A percentile compares a stretch with the other conserved stretches of the same genome.
Conservation (phyloP, 2,113 vertebrate genomes). For the Willisornis vidua region DNA sequence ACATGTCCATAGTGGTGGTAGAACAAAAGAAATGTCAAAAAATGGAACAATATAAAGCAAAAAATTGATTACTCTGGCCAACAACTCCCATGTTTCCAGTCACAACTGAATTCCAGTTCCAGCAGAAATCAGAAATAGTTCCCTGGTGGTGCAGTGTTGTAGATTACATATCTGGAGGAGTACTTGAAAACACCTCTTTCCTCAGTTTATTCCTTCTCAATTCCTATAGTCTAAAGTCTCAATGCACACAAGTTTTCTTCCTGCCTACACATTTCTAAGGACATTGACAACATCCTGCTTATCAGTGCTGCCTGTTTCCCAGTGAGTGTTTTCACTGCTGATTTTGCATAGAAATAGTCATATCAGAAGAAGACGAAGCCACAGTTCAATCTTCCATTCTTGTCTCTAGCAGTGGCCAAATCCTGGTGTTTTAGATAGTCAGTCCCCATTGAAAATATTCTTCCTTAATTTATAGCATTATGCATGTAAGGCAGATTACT, state of each 20-base stretch:
- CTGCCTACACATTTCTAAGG: neutral
- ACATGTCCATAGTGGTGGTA: neutral
- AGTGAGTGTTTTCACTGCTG: neutral
- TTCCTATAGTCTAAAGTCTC: neutral
- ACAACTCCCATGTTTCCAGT: conserved; percentile 13
- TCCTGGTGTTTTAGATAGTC: neutral
- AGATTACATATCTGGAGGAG: neutral
- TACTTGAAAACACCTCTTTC: neutral
- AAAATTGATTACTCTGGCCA: neutral
- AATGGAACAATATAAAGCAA: conserved; percentile 19
- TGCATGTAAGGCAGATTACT: neutral
- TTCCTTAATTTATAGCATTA: neutral
- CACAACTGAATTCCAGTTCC: neutral
- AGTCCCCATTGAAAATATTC: neutral
- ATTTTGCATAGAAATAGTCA: neutral
- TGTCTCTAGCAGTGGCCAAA: neutral
- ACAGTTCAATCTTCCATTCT: neutral
- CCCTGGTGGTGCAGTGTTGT: neutral
- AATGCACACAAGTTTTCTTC: neutral
- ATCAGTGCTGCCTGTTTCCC: neutral
- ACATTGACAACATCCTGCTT: neutral
- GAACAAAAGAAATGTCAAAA: conserved; percentile 26
- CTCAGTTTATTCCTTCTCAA: neutral
- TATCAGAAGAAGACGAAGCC: fast-evolving
- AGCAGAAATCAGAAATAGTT: conserved; percentile 4